Base-by-base conservation (phyloP, 2,797 vertebrate genomes). In the Octomys mimax region DNA sequence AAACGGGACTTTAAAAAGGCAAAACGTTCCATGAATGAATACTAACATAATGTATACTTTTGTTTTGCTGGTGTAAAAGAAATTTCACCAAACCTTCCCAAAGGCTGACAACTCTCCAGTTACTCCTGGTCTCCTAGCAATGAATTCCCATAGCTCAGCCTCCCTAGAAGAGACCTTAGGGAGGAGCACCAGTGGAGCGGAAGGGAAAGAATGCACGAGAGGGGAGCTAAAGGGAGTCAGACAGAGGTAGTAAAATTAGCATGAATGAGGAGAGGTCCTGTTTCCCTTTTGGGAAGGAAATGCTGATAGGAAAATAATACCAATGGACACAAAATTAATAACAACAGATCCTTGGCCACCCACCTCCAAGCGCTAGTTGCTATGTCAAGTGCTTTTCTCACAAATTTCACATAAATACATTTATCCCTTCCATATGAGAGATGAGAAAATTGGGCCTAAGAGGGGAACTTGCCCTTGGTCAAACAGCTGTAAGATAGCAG, bases 21-120 rank as follows among this genome's bases (percentile, higher is more conserved):
- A 21, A 66, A 93, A 21, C 4, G 83, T 28, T 26, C 21, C 11
- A 24, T 36, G 16, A 92, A 96, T 94, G 62, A 12, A 22, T 81
- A 87, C 18, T 75, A 88, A 92, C 87, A 64, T 88, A 87, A 85
- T 89, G 33, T 71, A 82, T 87, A 86, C 70, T 93, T 79, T 22
- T 46, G 6, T 57, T 91, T 92, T 46, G 36, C 33, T 75, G 33
- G 52, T 10, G 4, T 36, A 81, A 94, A 77, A 31, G 49, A 42
- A 92, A 73, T 36, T 24, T 59, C 11, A 77, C 54, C 16, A 71
- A 46, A 59, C 52, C 92, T 33, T 61, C 22, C 22, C 28, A 61
- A 39, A 62, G 24, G 62, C 31, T 70, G 61, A 68, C 24, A 68
- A 70, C 57, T 89, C 52, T 42, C n/a, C 26, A 84, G 42, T 80